Percentiles rank a stretch among this genome's conserved stretches.
Evolutionary conservation across 2,797 vertebrate species (phyloP).

Genomic region (Phoxinus dragarum): DNA sequence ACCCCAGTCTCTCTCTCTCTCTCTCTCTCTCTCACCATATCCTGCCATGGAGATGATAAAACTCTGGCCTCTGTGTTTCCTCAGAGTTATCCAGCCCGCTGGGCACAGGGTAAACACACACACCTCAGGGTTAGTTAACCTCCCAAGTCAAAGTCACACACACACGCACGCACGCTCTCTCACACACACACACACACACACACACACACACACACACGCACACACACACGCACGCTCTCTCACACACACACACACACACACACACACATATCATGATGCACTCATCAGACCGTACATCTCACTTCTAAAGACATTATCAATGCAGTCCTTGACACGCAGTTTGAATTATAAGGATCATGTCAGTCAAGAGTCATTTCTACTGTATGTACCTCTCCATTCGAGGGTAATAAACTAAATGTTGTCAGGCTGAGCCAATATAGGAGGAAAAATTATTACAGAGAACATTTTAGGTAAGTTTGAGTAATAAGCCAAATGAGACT

Average conservation of each 20-base stretch:
- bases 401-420: background rate
- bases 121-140: background rate
- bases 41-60: conserved; percentile 65
- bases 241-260: background rate
- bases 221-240: conserved; percentile 7
- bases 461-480: background rate
- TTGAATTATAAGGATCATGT: background rate
- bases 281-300: background rate
- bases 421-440: background rate
- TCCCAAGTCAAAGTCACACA: background rate
- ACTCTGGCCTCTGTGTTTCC: conserved; percentile 59
- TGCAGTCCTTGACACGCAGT: background rate
- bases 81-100: conserved; percentile 56
- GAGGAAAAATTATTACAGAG: background rate
- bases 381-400: background rate
- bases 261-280: background rate
- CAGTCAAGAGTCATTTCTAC: background rate
- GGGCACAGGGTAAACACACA: conserved; percentile 52
- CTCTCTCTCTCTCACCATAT: conserved; percentile 64
- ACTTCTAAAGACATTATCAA: background rate
- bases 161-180: background rate
- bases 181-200: background rate
- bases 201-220: conserved; percentile 20
- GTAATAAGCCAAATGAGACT: background rate
- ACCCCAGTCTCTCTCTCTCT: conserved; percentile 45